A percentile compares a stretch with the other conserved stretches of the same genome.
Evolutionary conservation across 2,888 invertebrate species (phyloP).

Genomic region (Adelognathus sp.): DNA sequence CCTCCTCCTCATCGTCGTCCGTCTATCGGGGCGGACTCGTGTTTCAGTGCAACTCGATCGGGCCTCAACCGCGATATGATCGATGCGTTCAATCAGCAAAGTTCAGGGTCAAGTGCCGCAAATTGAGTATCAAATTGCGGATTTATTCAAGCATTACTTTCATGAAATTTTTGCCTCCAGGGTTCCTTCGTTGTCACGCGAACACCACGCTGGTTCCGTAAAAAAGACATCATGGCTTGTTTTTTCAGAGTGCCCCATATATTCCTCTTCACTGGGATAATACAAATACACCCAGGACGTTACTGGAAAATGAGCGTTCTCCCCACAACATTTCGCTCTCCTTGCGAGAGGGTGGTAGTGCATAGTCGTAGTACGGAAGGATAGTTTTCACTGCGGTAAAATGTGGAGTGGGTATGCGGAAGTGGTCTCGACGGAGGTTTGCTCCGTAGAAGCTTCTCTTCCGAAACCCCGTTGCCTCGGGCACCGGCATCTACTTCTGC

Average conservation of each 20-base stretch:
- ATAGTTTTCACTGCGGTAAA: not conserved
- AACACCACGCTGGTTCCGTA: not conserved
- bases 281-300: not conserved
- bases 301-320: not conserved
- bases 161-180: no score
- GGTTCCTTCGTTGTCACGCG: no score
- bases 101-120: not conserved
- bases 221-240: no score
- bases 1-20: slow-evolving; percentile 8
- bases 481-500: slow-evolving; percentile 17
- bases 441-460: slow-evolving; percentile 43
- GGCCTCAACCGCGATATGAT: slow-evolving; percentile 57
- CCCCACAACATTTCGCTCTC: not conserved
- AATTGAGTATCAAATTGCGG: not conserved
- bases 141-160: not conserved
- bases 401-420: slow-evolving; percentile 11
- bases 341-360: not conserved
- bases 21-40: not conserved
- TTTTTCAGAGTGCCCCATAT: no score
- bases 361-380: not conserved
- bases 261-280: not conserved
- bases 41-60: slow-evolving; percentile 59
- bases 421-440: slow-evolving; percentile 45
- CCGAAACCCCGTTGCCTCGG: slow-evolving; percentile 28
- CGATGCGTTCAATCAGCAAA: slow-evolving; percentile 4